A percentile compares a stretch with the other conserved stretches of the same genome.
Conservation (phyloP, 2,888 invertebrate genomes). For the Calliscelio sp. region DNA sequence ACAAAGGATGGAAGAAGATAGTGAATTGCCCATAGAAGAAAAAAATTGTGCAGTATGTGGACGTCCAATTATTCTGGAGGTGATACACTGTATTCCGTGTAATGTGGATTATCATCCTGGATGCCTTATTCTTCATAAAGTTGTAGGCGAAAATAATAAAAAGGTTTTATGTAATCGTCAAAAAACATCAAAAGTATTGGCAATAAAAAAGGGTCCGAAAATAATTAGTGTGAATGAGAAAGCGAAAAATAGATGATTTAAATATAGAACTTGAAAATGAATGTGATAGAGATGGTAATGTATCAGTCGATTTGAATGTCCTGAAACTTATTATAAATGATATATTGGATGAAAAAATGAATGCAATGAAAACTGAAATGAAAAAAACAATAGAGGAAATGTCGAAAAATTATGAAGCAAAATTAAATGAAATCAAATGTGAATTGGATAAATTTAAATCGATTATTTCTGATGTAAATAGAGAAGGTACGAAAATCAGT, state of each 20-base stretch:
- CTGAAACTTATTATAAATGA: not conserved
- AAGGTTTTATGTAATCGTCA: not conserved
- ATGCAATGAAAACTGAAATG: slow-evolving; percentile 11
- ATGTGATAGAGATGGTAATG: no score
- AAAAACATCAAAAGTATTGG: not conserved
- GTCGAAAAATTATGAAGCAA: not conserved
- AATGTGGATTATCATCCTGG: not conserved
- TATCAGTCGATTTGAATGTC: no score
- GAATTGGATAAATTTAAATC: slow-evolving; percentile 1
- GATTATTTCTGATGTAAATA: not conserved
- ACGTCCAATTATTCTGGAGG: not conserved
- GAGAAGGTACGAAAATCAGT: not conserved
- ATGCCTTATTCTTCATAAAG: not conserved
- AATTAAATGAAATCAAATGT: not conserved
- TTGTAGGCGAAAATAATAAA: no score
- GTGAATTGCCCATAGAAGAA: no score
- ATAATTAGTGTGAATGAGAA: not conserved
- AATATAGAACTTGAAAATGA: no score
- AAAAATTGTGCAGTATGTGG: no score
- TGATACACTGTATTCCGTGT: not conserved
- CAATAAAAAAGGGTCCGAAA: not conserved
- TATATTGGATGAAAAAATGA: not conserved
- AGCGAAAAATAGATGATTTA: no score
- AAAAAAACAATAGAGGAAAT: not conserved
- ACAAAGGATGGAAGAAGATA: no score